Conservation (phyloP, 2,113 vertebrate genomes). For the Pluvianellus socialis region DNA sequence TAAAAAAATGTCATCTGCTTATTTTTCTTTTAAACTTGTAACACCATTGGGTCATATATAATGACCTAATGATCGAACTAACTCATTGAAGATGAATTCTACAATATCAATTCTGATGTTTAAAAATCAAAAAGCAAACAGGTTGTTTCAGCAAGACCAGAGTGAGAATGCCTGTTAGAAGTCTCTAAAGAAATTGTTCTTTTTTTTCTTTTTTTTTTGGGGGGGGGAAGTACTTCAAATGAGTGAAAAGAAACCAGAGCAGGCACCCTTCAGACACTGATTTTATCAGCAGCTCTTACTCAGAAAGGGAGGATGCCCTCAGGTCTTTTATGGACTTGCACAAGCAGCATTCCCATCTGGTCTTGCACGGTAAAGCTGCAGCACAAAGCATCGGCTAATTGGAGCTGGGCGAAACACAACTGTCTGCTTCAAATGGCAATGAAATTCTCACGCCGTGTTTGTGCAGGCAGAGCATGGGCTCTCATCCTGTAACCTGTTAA, state of each 20-base stretch:
- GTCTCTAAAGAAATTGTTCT: not conserved
- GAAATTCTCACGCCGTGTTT: accelerated
- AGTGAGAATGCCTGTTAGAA: not conserved
- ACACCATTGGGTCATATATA: not conserved
- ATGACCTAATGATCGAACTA: not conserved
- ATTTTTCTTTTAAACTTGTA: not conserved
- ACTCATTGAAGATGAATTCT: not conserved
- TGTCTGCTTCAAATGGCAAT: not conserved
- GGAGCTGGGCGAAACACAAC: not conserved
- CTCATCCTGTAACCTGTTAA: not conserved
- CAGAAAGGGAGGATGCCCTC: not conserved
- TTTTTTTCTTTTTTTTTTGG: too few relatives aligned
- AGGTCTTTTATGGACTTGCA: not conserved
- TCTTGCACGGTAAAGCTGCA: not conserved
- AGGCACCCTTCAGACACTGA: not conserved
- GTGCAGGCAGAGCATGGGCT: not conserved
- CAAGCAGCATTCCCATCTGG: not conserved
- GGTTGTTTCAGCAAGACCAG: not conserved
- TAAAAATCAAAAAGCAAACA: not conserved
- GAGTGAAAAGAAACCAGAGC: not conserved
- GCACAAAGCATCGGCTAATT: not conserved
- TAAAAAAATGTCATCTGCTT: not conserved
- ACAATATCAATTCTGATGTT: not conserved
- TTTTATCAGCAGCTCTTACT: conserved; percentile 10
- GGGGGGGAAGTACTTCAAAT: not conserved